Base-by-base conservation (phyloP, 2,888 invertebrate genomes). In the Spatulosminthurus flaviceps region DNA sequence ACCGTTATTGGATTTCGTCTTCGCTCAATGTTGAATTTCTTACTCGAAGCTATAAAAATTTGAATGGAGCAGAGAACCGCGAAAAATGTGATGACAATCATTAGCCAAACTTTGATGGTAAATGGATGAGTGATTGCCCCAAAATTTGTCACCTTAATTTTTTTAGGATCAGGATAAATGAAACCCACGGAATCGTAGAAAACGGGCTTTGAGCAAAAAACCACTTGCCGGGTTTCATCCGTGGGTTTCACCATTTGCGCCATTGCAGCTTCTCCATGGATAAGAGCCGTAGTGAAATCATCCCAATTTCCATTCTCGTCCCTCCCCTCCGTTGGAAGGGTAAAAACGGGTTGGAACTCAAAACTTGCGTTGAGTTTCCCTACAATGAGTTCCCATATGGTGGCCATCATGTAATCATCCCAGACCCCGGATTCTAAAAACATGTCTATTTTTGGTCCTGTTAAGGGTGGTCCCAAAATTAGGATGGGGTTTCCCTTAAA, bases 281-380 rank as follows among this genome's bases (percentile, higher is more conserved):
- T 64, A 4, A 64, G 64, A 22, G 64, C 24, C 24, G 4, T 2
- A 2, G 64, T 64, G 24, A 64, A 64, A 24, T 64, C 26, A 24
- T 64, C 64, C 64, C 64, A 64, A 4, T 64, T 24, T 9, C 64
- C 64, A 26, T 64, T 64, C 4, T 21, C 26, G 64, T 64, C 64
- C 13, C 5, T 11, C 24, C 26, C 64, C 2, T 26, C 64, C 1
- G 64, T 4, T 1, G 26, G 26, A 4, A 64, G 7, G 2, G 64
- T 24, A 22, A 64, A 64, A 11, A 64, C 64, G 2, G 22, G 16
- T n/a, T 64, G 24, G 24, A 22, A n/a, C 24, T 64, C 22, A 21
- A 64, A 64, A n/a, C 5, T 64, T 2, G 5, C 64, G 16, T 64
- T 64, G 11, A 26, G 13, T 34, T 34, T 34, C 61, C 7, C 5